These are phyloP conservation scores for Pseudopipra pipra DNA, from an alignment of 2,113 vertebrate genomes.

Conservation along the genomic window DNA sequence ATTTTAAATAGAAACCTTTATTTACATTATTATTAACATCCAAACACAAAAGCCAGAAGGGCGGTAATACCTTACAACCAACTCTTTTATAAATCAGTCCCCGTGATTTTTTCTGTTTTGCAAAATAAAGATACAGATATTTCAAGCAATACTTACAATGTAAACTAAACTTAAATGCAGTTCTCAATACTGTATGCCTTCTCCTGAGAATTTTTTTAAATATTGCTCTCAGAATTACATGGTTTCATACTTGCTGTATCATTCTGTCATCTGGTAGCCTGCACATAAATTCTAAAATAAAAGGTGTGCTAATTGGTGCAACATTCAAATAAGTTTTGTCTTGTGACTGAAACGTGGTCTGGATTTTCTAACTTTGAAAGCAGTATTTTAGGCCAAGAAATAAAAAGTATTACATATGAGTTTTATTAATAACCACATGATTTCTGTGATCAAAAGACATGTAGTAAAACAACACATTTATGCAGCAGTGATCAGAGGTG, in stretches of 20 bases:
- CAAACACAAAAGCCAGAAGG: conserved; percentile 78
- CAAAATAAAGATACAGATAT: conserved; percentile 54
- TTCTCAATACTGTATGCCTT: conserved; percentile 69
- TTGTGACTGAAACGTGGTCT: neutral
- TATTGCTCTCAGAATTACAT: conserved; percentile 77
- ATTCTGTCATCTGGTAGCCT: conserved; percentile 50
- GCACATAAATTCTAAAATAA: conserved; percentile 37
- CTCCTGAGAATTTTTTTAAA: conserved; percentile 74
- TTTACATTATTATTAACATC: conserved; percentile 96
- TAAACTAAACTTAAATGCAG: conserved; percentile 71
- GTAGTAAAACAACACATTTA: fast-evolving
- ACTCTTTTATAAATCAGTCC: conserved; percentile 66
- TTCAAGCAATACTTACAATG: conserved; percentile 65
- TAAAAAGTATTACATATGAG: neutral
- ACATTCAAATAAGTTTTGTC: conserved; percentile 22
- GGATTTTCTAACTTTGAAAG: neutral
- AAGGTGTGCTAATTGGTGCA: conserved; percentile 29
- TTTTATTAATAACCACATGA: neutral
- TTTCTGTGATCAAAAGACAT: neutral
- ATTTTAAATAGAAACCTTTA: conserved; percentile 99
- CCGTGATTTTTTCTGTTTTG: conserved; percentile 41
- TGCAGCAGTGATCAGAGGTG: neutral
- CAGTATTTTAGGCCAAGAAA: neutral
- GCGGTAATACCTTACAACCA: conserved; percentile 83
- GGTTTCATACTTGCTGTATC: conserved; percentile 36